Base-by-base conservation (phyloP, 2,888 invertebrate genomes). In the Embidobia sp. region DNA sequence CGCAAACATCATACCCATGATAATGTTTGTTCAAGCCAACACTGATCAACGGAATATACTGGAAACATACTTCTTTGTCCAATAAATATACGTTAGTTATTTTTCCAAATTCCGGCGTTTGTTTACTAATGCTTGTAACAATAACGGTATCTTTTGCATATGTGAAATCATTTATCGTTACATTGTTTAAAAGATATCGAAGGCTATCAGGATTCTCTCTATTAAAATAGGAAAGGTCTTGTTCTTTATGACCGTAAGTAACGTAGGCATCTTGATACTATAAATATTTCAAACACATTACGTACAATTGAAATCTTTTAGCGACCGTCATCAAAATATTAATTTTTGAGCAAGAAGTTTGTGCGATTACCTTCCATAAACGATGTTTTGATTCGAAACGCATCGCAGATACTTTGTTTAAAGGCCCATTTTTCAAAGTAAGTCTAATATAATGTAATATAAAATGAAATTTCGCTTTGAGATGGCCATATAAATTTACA, bases 91-190 rank as follows among this genome's bases (percentile, higher is more conserved):
- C 42, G n/a, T 42, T 3, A 42, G 42, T 22, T 13, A 46, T 46
- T 46, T 46, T 46, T 11, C 46, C 46, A 27, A 46, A 46, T 8
- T 46, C 46, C 13, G 46, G 46, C 27, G 27, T n/a, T 13, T 46
- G 46, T 6, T 26, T 6, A 13, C 27, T 46, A 15, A 46, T 46
- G n/a, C 15, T 15, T 7, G 13, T 46, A 27, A 46, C 7, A 46
- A 46, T 27, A 7, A 46, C 16, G 2, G 46, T 46, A 27, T 46
- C 27, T n/a, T 13, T 10, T 27, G 46, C 11, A 19, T 46, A 46
- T 0, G 46, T 27, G n/a, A 46, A n/a, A n/a, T n/a, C n/a, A n/a
- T n/a, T n/a, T n/a, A n/a, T n/a, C n/a, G n/a, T n/a, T n/a, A n/a
- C n/a, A n/a, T n/a, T n/a, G n/a, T n/a, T n/a, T n/a, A n/a, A n/a